phyloP scores from a whole-genome alignment of 2,888 invertebrate genomes.

The Machimus atricapillus region DNA sequence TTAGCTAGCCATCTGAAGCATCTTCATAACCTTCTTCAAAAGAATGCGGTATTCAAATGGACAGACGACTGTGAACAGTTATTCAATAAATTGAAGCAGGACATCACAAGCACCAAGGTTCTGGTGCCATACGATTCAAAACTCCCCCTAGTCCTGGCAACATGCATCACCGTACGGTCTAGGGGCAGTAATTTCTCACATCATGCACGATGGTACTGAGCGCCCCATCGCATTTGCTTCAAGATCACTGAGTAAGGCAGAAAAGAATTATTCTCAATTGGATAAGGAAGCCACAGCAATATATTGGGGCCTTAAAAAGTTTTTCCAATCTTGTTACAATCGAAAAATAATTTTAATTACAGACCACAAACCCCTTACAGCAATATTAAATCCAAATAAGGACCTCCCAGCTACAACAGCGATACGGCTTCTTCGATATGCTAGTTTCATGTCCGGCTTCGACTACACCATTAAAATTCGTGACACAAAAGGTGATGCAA shows the following conservation, averaged over 20 bases:
- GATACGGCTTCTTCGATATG: conserved; percentile 46
- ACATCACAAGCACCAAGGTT: background rate
- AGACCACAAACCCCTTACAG: background rate
- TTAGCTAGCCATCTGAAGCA: background rate
- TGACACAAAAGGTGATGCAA: conserved; percentile 33
- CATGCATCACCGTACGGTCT: conserved; percentile 49
- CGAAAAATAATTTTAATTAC: conserved; percentile 53
- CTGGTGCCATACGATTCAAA: background rate
- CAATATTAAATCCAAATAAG: conserved; percentile 15
- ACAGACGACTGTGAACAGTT: background rate
- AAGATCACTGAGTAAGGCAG: background rate
- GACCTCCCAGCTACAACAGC: conserved; percentile 44
- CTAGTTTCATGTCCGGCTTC: conserved; percentile 44
- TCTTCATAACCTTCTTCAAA: background rate
- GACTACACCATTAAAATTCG: conserved; percentile 44
- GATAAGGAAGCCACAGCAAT: conserved; percentile 54
- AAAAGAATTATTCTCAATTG: conserved; percentile 51
- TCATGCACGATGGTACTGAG: conserved; percentile 51
- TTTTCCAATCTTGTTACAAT: conserved; percentile 56
- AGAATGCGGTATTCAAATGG: background rate
- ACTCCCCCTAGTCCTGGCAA: conserved; percentile 48
- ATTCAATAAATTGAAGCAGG: background rate
- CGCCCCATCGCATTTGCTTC: background rate
- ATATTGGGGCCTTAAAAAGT: conserved; percentile 54
- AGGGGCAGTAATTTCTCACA: conserved; percentile 54